Percentiles rank a stretch among this genome's conserved stretches.
Evolutionary conservation across 1,140 invertebrate genomes (phyloP).

Genomic region (Plutomurus gul): DNA sequence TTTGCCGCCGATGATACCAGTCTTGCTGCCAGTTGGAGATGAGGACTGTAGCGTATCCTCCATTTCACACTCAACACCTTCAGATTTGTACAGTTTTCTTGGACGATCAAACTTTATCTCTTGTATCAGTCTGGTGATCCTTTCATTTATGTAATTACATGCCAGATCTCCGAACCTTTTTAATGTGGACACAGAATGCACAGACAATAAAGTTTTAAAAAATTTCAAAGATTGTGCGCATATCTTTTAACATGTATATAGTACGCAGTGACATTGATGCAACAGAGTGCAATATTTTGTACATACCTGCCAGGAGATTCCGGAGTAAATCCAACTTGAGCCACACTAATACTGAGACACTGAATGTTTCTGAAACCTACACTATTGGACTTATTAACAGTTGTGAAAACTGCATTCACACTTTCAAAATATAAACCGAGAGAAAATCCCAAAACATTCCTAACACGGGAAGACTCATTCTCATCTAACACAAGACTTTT

Average conservation of each 20-base stretch:
- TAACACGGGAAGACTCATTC: constrained; percentile 40
- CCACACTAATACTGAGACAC: constrained; percentile 46
- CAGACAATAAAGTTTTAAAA: neutral
- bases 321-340: constrained; percentile 44
- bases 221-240: neutral
- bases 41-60: neutral
- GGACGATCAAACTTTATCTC: constrained; percentile 46
- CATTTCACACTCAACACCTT: constrained; percentile 37
- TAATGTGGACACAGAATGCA: too few species aligned
- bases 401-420: constrained; percentile 46
- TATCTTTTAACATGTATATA: neutral
- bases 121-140: constrained; percentile 40
- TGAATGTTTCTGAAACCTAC: constrained; percentile 50
- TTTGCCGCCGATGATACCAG: neutral
- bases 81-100: constrained; percentile 41
- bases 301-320: constrained; percentile 42
- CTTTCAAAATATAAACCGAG: constrained; percentile 47
- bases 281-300: neutral
- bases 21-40: constrained; percentile 5
- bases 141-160: constrained; percentile 49
- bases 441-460: constrained; percentile 49
- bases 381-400: constrained; percentile 50
- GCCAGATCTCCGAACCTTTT: constrained; percentile 50
- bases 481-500: constrained; percentile 48
- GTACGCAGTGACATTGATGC: neutral